These are phyloP conservation scores for Aquatica leii DNA, from an alignment of 2,888 invertebrate genomes.

Conservation along the genomic window DNA sequence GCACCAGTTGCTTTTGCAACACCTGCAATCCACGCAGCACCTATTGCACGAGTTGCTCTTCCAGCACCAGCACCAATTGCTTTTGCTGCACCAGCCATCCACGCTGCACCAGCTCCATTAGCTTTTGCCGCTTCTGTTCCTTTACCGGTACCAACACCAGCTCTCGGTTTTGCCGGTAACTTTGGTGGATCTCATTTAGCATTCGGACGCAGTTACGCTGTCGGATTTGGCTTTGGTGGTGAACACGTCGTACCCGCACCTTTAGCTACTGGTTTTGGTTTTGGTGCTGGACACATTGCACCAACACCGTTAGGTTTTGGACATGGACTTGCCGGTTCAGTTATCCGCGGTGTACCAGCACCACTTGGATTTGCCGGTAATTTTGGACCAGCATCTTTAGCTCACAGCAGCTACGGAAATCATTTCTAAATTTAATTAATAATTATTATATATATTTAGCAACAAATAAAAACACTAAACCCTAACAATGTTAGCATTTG, in stretches of 20 bases:
- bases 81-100: not conserved
- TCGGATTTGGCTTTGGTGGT: not conserved
- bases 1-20: not conserved
- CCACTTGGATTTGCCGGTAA: not conserved
- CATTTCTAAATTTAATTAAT: no score
- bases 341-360: not conserved
- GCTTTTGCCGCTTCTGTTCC: not conserved
- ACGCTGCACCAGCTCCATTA: not conserved
- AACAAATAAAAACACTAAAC: no score
- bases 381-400: not conserved
- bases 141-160: not conserved
- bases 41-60: not conserved
- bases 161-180: not conserved
- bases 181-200: no score
- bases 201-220: not conserved
- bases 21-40: not conserved
- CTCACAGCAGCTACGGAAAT: not conserved
- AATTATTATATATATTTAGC: no score
- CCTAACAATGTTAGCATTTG: no score
- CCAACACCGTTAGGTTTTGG: not conserved
- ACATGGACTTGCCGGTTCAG: not conserved
- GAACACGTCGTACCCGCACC: not conserved
- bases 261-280: not conserved
- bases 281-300: not conserved
- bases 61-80: not conserved